These are phyloP conservation scores for Alentia gelatinosa DNA, from an alignment of 2,888 invertebrate species.

Conservation along the genomic window DNA sequence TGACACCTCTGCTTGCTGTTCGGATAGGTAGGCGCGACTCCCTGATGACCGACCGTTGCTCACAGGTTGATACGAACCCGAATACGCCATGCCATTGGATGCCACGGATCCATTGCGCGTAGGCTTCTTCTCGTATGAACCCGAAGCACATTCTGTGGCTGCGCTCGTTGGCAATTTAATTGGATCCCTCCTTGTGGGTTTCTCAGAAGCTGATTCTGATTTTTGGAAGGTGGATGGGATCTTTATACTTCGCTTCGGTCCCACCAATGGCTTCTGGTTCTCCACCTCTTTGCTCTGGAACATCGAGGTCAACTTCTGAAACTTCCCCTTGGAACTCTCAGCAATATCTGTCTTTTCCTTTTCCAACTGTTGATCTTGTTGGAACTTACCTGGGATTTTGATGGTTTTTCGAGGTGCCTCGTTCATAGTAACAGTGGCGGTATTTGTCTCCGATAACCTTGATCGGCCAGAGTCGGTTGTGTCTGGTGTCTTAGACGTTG, in stretches of 20 bases:
- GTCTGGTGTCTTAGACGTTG: not conserved
- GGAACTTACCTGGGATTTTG: not conserved
- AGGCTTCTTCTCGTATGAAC: not conserved
- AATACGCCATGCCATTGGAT: not conserved
- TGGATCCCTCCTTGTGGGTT: not conserved
- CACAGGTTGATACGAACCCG: not conserved
- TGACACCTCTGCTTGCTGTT: not conserved
- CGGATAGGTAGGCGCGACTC: not conserved
- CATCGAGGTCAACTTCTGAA: slow-evolving; percentile 28
- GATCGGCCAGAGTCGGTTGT: not conserved
- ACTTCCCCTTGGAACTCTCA: slow-evolving; percentile 22
- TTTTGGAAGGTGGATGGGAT: not conserved
- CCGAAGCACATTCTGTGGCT: not conserved
- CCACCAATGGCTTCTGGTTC: not conserved
- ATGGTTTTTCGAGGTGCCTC: slow-evolving; percentile 13
- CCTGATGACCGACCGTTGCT: not conserved
- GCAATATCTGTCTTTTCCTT: not conserved
- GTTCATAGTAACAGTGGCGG: not conserved
- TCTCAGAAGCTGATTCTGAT: not conserved
- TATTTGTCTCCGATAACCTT: not conserved
- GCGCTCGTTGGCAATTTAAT: not conserved
- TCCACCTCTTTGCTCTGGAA: slow-evolving; percentile 4
- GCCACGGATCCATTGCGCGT: not conserved
- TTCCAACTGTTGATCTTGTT: not conserved
- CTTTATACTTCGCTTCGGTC: not conserved